phyloP scores from a whole-genome alignment of 2,888 invertebrate genomes.

The Pseudococcus viburni region DNA sequence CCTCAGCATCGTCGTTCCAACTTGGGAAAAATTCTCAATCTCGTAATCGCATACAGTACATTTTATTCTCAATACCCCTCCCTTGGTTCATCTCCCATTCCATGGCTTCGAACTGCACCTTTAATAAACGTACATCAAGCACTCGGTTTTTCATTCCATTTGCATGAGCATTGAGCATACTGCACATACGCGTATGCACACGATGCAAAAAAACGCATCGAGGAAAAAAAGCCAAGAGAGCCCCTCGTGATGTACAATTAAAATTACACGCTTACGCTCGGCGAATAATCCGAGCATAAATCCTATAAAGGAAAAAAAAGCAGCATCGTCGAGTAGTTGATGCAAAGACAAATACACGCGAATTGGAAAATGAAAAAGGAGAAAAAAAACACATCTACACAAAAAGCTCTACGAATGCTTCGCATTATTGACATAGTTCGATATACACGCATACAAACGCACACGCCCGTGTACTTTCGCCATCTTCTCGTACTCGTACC shows the following conservation, averaged over 20 bases:
- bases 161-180: not conserved
- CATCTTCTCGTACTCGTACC: not conserved
- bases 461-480: constrained; percentile 29
- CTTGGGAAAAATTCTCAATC: not conserved
- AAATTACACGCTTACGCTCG: constrained; percentile 36
- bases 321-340: not conserved
- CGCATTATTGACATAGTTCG: constrained; percentile 52
- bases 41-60: not conserved
- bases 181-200: not conserved
- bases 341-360: constrained; percentile 43
- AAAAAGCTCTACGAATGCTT: constrained; percentile 42
- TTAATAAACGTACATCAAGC: constrained; percentile 16
- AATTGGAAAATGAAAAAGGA: constrained; percentile 24
- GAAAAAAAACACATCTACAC: constrained; percentile 1
- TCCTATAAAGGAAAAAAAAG: constrained; percentile 31
- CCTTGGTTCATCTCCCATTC: not conserved
- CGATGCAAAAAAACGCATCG: not conserved
- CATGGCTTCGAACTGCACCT: not conserved
- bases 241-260: constrained; percentile 31
- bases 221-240: not conserved
- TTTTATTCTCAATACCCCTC: too few species aligned
- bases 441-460: constrained; percentile 37
- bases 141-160: not conserved
- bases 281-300: constrained; percentile 41
- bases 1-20: too few species aligned